Base-by-base conservation (phyloP, 2,797 vertebrate species). In the Decapterus maruadsi region DNA sequence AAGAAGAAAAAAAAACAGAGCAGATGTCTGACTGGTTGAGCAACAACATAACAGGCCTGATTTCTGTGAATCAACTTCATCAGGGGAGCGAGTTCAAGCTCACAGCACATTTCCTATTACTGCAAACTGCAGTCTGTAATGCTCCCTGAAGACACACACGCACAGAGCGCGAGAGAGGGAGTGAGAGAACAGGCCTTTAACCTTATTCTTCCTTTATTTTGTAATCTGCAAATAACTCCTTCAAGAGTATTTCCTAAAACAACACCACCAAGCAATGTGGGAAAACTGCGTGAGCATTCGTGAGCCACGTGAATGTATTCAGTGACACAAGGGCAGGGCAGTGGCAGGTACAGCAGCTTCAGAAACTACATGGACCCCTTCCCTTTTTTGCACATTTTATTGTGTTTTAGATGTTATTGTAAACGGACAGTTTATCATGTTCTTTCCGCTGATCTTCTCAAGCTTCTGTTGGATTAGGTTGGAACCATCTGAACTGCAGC, bases 21-120 rank as follows among this genome's bases (percentile, higher is more conserved):
- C 93, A 93, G 92, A 93, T 93, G 91, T 91, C 78, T 79, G 59
- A 75, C 40, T 71, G 53, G 79, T 92, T 90, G 85, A 89, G 90
- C 85, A 91, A 92, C 68, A 89, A 58, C 72, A 57, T 31, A 84
- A 79, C 72, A 84, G 76, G 74, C 69, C 78, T 56, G 71, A 83
- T 77, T 81, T 90, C 89, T 89, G 83, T 91, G 88, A 89, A 91
- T 89, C 88, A 77, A 84, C 85, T 90, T 74, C 55, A 78, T 84
- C 81, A 29, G 67, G 83, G 83, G 80, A 86, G 42, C 75, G 60
- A 82, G 78, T 75, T 89, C 73, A 85, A 75, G 64, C 78, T 81
- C 62, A 68, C 73, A 76, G 77, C 69, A 74, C 71, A 86, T 80
- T 87, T 84, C 73, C 82, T 83, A 83, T 82, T 75, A 77, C 62